These are phyloP conservation scores for Thaleichthys pacificus DNA, from an alignment of 2,797 vertebrate genomes.

Conservation along the genomic window DNA sequence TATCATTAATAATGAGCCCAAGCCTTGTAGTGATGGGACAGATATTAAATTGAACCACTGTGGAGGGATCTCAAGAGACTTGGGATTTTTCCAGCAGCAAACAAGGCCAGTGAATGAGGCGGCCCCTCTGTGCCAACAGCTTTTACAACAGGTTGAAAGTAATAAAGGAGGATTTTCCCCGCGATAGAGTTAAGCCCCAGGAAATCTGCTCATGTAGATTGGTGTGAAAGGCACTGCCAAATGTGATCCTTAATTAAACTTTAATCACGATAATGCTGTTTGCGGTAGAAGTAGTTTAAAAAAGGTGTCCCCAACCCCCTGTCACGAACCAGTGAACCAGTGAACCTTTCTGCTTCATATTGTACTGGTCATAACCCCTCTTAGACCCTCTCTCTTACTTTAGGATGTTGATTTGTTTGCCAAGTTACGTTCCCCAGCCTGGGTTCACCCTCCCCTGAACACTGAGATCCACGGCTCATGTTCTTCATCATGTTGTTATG, in stretches of 20 bases:
- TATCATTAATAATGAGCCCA: constrained; percentile 99
- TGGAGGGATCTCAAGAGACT: constrained; percentile 96
- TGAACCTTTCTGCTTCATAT: constrained; percentile 70
- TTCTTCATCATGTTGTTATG: constrained; percentile 59
- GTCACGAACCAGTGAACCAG: constrained; percentile 62
- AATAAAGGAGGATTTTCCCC: constrained; percentile 99
- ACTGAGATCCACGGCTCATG: constrained; percentile 58
- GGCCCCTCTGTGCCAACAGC: constrained; percentile 97
- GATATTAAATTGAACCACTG: constrained; percentile 99
- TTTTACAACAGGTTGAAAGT: constrained; percentile 99
- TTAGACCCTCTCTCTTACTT: constrained; percentile 66
- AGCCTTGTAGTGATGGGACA: constrained; percentile 96
- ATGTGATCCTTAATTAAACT: constrained; percentile 99
- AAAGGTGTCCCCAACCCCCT: constrained; percentile 72
- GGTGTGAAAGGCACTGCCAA: constrained; percentile 99
- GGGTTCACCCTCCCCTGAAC: constrained; percentile 43
- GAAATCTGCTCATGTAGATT: constrained; percentile 99
- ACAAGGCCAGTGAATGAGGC: constrained; percentile 96
- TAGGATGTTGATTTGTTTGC: constrained; percentile 58
- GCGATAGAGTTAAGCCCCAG: constrained; percentile 99
- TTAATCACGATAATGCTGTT: constrained; percentile 99
- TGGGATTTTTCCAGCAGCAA: constrained; percentile 99
- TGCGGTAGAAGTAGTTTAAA: constrained; percentile 81
- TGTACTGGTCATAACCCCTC: constrained; percentile 74
- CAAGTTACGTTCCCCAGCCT: constrained; percentile 62